These are phyloP conservation scores for Azorinus chamasolen DNA, from an alignment of 2,888 invertebrate species.

Conservation along the genomic window DNA sequence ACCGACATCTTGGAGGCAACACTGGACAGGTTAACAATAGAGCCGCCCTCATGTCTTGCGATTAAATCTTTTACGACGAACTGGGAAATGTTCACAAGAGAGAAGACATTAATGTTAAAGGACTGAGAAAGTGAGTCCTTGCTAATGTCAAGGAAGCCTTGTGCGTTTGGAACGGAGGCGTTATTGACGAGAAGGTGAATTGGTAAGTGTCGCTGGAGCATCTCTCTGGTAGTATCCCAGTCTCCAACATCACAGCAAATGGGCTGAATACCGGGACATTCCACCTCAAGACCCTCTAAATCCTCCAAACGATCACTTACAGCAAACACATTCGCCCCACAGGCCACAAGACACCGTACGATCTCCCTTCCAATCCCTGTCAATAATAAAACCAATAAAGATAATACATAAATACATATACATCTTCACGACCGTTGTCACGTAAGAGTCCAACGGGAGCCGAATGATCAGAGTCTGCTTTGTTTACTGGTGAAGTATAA, in stretches of 20 bases:
- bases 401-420: too few species aligned
- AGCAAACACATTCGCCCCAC: slow-evolving; percentile 9
- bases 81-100: slow-evolving; percentile 10
- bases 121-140: background rate
- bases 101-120: background rate
- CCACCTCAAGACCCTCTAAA: slow-evolving; percentile 5
- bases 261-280: background rate
- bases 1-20: background rate
- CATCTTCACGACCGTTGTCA: too few species aligned
- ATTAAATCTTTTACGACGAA: slow-evolving; percentile 8
- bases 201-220: background rate
- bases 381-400: too few species aligned
- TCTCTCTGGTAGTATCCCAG: slow-evolving; percentile 1
- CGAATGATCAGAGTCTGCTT: too few species aligned
- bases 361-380: slow-evolving; percentile 4
- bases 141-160: background rate
- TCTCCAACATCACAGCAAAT: slow-evolving; percentile 5
- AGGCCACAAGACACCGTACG: background rate
- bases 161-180: background rate
- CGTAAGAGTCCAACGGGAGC: too few species aligned
- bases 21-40: slow-evolving; percentile 8
- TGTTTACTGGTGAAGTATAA: too few species aligned
- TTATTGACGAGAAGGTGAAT: slow-evolving; percentile 13
- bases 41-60: slow-evolving; percentile 4
- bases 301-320: background rate